Evolutionary conservation across 2,888 invertebrate genomes (phyloP).

Genomic region (Rutpela maculata): DNA sequence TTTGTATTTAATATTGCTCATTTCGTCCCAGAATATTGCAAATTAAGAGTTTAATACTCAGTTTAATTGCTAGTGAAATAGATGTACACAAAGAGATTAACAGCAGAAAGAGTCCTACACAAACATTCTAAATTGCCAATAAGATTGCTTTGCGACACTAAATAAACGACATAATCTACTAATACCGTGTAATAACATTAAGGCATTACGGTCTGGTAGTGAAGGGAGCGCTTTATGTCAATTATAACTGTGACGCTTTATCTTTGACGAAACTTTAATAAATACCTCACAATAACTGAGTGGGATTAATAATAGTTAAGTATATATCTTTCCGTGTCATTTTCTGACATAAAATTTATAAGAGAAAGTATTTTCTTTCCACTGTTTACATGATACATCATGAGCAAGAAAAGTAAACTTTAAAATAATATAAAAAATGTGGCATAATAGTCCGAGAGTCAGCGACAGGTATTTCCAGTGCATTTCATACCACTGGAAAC

Average conservation of each 20-base stretch:
- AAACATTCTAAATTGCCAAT: slow-evolving; percentile 65
- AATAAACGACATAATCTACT: slow-evolving; percentile 67
- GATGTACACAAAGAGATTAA: slow-evolving; percentile 51
- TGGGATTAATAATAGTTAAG: not conserved
- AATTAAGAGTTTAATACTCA: slow-evolving; percentile 4
- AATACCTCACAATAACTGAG: slow-evolving; percentile 9
- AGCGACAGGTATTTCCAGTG: no score
- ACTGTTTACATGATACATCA: not conserved
- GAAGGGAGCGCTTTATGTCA: slow-evolving; percentile 54
- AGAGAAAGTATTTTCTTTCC: no score
- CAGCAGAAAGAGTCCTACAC: slow-evolving; percentile 60
- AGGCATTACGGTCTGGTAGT: slow-evolving; percentile 49
- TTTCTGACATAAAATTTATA: no score
- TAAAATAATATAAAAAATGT: not conserved
- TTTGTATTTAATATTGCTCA: not conserved
- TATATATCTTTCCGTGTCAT: not conserved
- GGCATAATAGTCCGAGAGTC: no score
- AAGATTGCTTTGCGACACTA: slow-evolving; percentile 65
- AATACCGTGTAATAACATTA: slow-evolving; percentile 67
- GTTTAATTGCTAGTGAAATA: slow-evolving; percentile 33
- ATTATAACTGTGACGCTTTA: slow-evolving; percentile 51
- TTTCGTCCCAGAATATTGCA: not conserved
- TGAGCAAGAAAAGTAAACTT: not conserved
- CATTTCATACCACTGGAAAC: no score
- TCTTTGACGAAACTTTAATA: slow-evolving; percentile 50